Evolutionary conservation across 2,113 vertebrate genomes (phyloP).

Genomic region (Lepisosteus osseus): DNA sequence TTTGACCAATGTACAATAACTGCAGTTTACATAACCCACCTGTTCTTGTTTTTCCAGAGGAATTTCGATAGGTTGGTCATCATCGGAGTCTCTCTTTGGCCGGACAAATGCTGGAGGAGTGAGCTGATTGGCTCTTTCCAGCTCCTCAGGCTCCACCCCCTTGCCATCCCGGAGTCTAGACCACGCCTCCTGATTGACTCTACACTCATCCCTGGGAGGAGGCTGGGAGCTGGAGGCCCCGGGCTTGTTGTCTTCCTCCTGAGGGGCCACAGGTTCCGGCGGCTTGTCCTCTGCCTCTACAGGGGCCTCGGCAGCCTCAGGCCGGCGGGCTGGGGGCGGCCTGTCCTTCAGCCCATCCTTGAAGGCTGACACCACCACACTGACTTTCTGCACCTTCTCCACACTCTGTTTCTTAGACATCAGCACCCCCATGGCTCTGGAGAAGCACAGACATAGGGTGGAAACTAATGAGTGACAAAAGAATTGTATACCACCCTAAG

Average conservation of each 20-base stretch:
- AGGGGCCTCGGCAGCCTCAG: constrained; percentile 42
- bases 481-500: background rate
- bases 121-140: constrained; percentile 79
- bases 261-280: constrained; percentile 47
- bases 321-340: constrained; percentile 41
- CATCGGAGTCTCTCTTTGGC: constrained; percentile 79
- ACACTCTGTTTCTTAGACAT: constrained; percentile 96
- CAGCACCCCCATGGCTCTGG: constrained; percentile 86
- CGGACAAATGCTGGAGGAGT: constrained; percentile 81
- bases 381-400: constrained; percentile 96
- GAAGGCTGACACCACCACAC: constrained; percentile 87
- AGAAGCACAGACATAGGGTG: constrained; percentile 16
- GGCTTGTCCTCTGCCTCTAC: constrained; percentile 58
- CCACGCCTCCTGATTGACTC: constrained; percentile 80
- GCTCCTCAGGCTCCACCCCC: constrained; percentile 89
- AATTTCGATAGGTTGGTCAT: constrained; percentile 79
- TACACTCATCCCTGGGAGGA: constrained; percentile 59
- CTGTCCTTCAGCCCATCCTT: constrained; percentile 84
- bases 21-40: constrained; percentile 44
- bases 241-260: constrained; percentile 48
- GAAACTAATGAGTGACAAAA: background rate
- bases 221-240: constrained; percentile 46
- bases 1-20: no score
- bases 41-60: constrained; percentile 77
- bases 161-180: constrained; percentile 86